Conservation (phyloP, 1,140 invertebrate species). For the Rhagoletis pomonella region DNA sequence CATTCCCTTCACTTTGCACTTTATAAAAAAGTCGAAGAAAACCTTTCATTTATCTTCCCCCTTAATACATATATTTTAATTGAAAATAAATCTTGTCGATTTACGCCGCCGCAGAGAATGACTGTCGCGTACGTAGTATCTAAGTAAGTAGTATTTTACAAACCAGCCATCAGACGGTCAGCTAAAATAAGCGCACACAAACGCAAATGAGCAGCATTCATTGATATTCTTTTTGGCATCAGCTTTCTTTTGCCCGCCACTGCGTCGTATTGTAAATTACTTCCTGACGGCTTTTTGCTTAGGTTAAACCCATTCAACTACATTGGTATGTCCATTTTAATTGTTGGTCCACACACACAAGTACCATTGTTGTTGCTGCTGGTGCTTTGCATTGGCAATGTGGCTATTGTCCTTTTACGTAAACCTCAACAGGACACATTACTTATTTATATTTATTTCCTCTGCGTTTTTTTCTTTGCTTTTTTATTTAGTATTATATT, state of each 20-base stretch:
- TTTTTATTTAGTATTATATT: not conserved
- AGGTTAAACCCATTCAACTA: not conserved
- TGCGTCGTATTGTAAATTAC: conserved; percentile 47
- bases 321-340: conserved; percentile 48
- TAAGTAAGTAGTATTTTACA: not conserved
- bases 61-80: conserved; percentile 49
- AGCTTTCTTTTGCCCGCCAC: conserved; percentile 24
- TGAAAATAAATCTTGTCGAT: conserved; percentile 52
- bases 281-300: conserved; percentile 49
- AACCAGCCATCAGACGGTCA: conserved; percentile 17
- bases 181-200: not conserved
- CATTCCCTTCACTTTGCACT: too few species aligned
- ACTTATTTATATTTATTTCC: conserved; percentile 53
- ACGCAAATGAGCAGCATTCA: conserved; percentile 40
- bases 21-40: too few species aligned
- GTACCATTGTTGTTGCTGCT: conserved; percentile 8
- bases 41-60: not conserved
- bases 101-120: conserved; percentile 44
- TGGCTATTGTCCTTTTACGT: conserved; percentile 40
- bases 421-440: conserved; percentile 51
- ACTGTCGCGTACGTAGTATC: not conserved
- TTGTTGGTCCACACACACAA: not conserved
- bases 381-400: not conserved
- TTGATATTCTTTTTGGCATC: conserved; percentile 35
- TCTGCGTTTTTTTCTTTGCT: not conserved